Base-by-base conservation (phyloP, 92 coral and sea anemone genomes). In the Hydrozoanthus gracilis region DNA sequence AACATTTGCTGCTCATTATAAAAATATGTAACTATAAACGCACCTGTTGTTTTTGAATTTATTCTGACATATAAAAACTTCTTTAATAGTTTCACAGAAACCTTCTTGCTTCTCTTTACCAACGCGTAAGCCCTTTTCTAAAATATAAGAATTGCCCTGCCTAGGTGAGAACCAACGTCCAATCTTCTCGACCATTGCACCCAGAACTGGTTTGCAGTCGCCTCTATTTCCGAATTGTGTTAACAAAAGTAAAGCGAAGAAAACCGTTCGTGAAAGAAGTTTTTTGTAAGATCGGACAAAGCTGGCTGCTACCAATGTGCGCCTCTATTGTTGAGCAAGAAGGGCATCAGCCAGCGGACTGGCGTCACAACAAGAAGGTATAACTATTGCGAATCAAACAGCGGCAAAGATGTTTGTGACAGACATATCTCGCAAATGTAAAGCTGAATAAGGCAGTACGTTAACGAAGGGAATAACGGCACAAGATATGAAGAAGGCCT, bases 381-480 rank as follows among this genome's bases (percentile, higher is more conserved):
- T 64, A 58, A 64, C 76, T 64, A 17, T 18, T 65, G 86, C 27
- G 86, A 82, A 46, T 67, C 86, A 3, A 62, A 82, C 17, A 67
- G 74, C 55, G 86, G 86, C 74, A 82, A 82, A 49, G 86, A 82
- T 44, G 66, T 82, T 35, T 82, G 76, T 55, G 86, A 82, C 76
- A 49, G 86, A 52, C 76, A 67, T 35, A 82, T 82, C 54, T 62
- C 86, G n/a, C 74, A 76, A 2, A 44, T 82, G 58, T 62, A 82
- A 8, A 64, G 86, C 51, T 75, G 66, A 75, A 82, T 82, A 48
- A 72, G 86, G 51, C 86, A 67, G n/a, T 82, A 35, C n/a, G 75
- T 66, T 51, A 82, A 82, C 12, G 86, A 11, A 49, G 86, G 86
- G 2, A 7, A 82, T 51, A 74, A 82, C 74, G 74, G 86, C 86